These are phyloP conservation scores for Ammodytes dubius DNA, from an alignment of 2,113 vertebrate species.

Conservation along the genomic window DNA sequence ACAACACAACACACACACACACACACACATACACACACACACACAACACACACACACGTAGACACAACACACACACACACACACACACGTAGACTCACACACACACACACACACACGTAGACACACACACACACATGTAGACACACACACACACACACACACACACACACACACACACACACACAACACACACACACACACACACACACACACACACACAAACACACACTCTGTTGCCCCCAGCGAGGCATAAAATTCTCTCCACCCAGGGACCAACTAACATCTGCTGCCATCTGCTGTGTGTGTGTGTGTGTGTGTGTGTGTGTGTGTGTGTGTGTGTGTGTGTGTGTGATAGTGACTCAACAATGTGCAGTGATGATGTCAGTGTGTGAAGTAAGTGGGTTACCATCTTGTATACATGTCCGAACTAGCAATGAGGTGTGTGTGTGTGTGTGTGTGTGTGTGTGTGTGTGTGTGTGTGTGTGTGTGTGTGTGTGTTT, in stretches of 20 bases:
- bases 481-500: background rate
- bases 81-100: constrained; percentile 40
- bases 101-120: constrained; percentile 22
- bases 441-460: constrained; percentile 3
- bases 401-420: constrained; percentile 11
- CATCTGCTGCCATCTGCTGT: too few relatives aligned
- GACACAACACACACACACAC: constrained; percentile 40
- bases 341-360: constrained; percentile 16
- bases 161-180: constrained; percentile 51
- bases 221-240: too few relatives aligned
- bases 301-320: constrained; percentile 17
- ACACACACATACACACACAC: too few relatives aligned
- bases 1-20: too few relatives aligned
- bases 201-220: too few relatives aligned
- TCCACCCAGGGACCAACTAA: too few relatives aligned
- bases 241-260: too few relatives aligned
- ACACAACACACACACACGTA: constrained; percentile 35
- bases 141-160: constrained; percentile 40
- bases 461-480: constrained; percentile 4
- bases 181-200: too few relatives aligned
- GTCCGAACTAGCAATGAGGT: background rate
- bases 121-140: constrained; percentile 30
- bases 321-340: background rate
- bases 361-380: constrained; percentile 23
- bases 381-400: constrained; percentile 16